Evolutionary conservation across 2,888 invertebrate genomes (phyloP), one percentile per base, ranked within the genome.

Genomic region (Diaphora mendica): DNA sequence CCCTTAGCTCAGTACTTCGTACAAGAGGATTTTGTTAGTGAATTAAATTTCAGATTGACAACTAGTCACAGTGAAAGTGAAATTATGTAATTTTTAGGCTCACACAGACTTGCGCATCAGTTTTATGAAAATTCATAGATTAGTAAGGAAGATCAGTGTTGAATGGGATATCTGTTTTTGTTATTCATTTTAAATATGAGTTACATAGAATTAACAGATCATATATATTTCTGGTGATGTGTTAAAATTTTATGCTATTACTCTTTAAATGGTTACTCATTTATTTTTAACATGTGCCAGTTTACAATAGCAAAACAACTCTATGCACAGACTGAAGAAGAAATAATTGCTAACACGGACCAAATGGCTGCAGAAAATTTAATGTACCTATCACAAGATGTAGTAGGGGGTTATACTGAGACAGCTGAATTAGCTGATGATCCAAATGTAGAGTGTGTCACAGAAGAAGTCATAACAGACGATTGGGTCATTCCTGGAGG

Each of bases 381-480:
- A 51, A 96, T 97, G 90, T 97, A 94, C 82, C 93, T 97, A 89
- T 95, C 97, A 7, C 96, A 96, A 77, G 97, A 97, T 89, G 94
- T 95, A 64, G 92, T 95, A 35, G 91, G 90, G 72, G 91, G 89
- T 73, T 96, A 94, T 77, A 90, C 92, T 3, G 95, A 94, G 70
- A 89, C 92, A 35, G 91, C 92, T 0, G 94, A 93, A 65, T 83
- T 94, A 26, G 90, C 91, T 0, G 93, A 91, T 74, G 95, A 94
- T 75, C 93, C 93, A 3, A 95, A 92, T 85, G 96, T 96, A 35
- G 96, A 97, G 76, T 96, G 96, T 88, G 97, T 98, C 67, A 97
- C 97, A 0, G 98, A 98, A 86, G 98, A 98, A 91, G 97, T 98
- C 0, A 97, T 98, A 26, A 97, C 98, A 0, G 98, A 98, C 87